A percentile compares a stretch with the other conserved stretches of the same genome.
Evolutionary conservation across 1,140 invertebrate species (phyloP).

Genomic region (Kradibia gibbosae): DNA sequence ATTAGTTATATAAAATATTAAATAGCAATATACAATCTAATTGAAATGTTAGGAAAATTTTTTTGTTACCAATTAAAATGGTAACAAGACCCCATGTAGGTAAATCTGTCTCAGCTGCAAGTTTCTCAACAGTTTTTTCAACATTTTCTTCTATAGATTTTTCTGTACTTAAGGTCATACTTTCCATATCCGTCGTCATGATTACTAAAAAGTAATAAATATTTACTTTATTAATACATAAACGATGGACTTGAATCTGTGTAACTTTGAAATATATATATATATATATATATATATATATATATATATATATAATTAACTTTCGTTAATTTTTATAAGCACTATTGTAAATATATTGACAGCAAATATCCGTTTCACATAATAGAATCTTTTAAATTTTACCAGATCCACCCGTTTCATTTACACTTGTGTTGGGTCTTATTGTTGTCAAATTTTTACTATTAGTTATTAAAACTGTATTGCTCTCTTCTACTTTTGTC

Average conservation of each 20-base stretch:
- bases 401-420: conserved; percentile 36
- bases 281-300: not conserved
- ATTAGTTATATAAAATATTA: no score
- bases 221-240: not conserved
- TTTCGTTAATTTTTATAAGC: no score
- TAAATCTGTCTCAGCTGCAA: conserved; percentile 78
- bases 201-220: not conserved
- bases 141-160: conserved; percentile 64
- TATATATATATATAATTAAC: no score
- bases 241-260: not conserved
- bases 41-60: no score
- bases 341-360: not conserved
- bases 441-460: conserved; percentile 35
- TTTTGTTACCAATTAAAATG: conserved; percentile 80
- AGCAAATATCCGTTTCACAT: not conserved
- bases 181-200: conserved; percentile 49
- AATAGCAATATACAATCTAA: no score
- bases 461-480: conserved; percentile 6
- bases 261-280: not conserved
- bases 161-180: conserved; percentile 52
- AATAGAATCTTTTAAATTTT: not conserved
- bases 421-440: conserved; percentile 9
- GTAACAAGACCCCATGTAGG: conserved; percentile 82
- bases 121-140: conserved; percentile 70
- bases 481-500: not conserved